A percentile compares a stretch with the other conserved stretches of the same genome.
Conservation (phyloP, 2,797 vertebrate species). For the Nannoperca obscura region DNA sequence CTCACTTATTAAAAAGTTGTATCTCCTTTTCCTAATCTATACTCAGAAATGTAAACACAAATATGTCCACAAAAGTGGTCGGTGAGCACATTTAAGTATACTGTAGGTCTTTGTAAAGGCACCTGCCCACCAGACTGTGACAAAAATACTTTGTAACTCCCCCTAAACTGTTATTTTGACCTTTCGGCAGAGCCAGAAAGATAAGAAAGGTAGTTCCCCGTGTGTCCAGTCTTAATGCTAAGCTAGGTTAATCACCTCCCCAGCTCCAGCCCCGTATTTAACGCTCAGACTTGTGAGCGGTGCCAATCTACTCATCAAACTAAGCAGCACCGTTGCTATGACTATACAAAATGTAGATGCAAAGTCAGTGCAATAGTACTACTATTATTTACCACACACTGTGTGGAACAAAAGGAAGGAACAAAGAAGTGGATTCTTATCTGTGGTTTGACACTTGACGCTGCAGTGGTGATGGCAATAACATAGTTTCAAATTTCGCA, state of each 20-base stretch:
- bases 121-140: neutral
- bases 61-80: neutral
- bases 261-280: neutral
- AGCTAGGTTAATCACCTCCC: slow-evolving; percentile 1
- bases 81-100: neutral
- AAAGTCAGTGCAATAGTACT: neutral
- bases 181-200: neutral
- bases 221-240: neutral
- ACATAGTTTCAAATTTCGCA: neutral
- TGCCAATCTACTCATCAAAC: neutral
- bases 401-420: neutral
- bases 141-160: no score
- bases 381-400: neutral
- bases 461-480: neutral
- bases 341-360: neutral
- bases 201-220: neutral
- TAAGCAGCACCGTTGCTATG: neutral
- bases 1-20: neutral
- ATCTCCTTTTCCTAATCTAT: neutral
- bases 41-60: neutral
- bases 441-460: neutral
- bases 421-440: neutral
- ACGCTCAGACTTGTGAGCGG: neutral
- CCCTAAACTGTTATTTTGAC: neutral
- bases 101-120: neutral